Evolutionary conservation across 2,888 invertebrate species (phyloP).

Genomic region (Brenthis daphne): DNA sequence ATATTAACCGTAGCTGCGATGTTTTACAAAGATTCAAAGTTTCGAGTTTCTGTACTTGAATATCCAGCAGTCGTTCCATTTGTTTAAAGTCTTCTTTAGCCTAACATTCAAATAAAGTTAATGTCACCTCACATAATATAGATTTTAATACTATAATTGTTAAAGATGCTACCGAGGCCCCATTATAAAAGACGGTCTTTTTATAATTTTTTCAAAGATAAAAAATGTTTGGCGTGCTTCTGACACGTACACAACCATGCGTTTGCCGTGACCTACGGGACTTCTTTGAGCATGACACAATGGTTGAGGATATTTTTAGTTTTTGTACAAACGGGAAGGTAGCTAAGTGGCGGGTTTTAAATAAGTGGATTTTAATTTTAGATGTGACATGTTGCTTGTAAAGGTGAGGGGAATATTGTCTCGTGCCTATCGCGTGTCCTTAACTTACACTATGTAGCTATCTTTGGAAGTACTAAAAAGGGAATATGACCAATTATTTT

Average conservation of each 20-base stretch:
- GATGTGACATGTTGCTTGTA: conserved; percentile 68
- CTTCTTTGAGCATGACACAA: conserved; percentile 80
- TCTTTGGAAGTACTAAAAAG: conserved; percentile 48
- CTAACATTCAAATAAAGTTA: conserved; percentile 49
- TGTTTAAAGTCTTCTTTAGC: conserved; percentile 59
- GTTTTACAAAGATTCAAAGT: conserved; percentile 54
- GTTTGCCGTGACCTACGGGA: conserved; percentile 79
- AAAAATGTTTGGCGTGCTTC: conserved; percentile 81
- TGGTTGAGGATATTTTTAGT: conserved; percentile 78
- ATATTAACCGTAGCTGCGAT: conserved; percentile 66
- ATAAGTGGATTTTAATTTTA: conserved; percentile 81
- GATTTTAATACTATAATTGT: conserved; percentile 79
- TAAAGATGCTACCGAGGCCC: conserved; percentile 81
- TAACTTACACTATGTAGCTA: conserved; percentile 52
- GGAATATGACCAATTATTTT: not conserved
- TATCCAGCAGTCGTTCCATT: conserved; percentile 54
- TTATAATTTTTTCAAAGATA: conserved; percentile 80
- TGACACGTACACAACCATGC: conserved; percentile 75
- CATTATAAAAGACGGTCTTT: conserved; percentile 75
- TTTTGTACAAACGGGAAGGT: conserved; percentile 78
- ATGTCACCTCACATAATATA: conserved; percentile 51
- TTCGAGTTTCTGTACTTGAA: conserved; percentile 47
- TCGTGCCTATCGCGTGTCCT: conserved; percentile 75
- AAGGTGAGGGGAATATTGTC: conserved; percentile 76
- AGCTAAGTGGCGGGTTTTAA: conserved; percentile 79